A percentile compares a stretch with the other conserved stretches of the same genome.
These are phyloP conservation scores for Epinephelus malabaricus DNA, from an alignment of 2,797 vertebrate species.

Conservation along the genomic window DNA sequence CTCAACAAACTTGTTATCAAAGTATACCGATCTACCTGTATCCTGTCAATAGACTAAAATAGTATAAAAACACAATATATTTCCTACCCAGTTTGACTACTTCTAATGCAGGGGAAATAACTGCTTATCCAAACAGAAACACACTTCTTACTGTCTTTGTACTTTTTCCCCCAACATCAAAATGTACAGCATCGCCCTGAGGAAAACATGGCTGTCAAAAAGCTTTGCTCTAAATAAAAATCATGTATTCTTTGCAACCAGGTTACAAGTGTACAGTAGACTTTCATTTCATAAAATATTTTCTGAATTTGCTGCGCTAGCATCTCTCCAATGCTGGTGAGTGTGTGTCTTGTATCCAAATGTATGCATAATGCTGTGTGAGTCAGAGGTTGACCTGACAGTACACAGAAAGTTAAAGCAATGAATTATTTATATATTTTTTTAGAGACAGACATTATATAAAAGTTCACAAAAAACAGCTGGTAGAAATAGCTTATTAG, in stretches of 20 bases:
- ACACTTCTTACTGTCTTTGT: conserved; percentile 21
- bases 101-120: conserved; percentile 19
- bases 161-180: conserved; percentile 3
- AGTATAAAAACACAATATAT: not conserved
- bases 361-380: not conserved
- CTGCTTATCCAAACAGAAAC: conserved; percentile 40
- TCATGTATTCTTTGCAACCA: conserved; percentile 8
- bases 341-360: not conserved
- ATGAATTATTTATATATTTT: not conserved
- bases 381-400: not conserved
- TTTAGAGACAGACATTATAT: not conserved
- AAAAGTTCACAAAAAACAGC: not conserved
- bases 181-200: conserved; percentile 9
- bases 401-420: not conserved
- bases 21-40: not conserved
- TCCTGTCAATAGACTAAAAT: not conserved
- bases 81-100: not conserved
- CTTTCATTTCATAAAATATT: not conserved
- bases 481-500: not conserved
- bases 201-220: conserved; percentile 24
- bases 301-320: conserved; percentile 9
- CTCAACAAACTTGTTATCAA: conserved; percentile 5
- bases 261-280: conserved; percentile 7
- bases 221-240: conserved; percentile 25
- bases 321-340: not conserved